A percentile compares a stretch with the other conserved stretches of the same genome.
Conservation (phyloP, 2,888 invertebrate genomes). For the Morinoia aosen region DNA sequence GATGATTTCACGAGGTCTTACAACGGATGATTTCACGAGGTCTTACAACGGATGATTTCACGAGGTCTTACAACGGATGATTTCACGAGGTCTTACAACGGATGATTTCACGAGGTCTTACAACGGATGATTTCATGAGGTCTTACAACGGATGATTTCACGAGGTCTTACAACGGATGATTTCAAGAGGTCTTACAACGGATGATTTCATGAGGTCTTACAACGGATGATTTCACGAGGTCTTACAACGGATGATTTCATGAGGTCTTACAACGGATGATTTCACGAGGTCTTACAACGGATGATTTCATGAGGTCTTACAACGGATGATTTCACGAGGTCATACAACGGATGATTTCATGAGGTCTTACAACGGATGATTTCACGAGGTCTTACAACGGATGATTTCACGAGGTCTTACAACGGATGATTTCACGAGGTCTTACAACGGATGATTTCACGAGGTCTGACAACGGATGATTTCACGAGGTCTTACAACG, state of each 20-base stretch:
- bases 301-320: neutral
- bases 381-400: neutral
- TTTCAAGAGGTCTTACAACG: neutral
- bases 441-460: neutral
- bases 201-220: neutral
- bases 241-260: neutral
- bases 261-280: neutral
- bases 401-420: neutral
- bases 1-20: neutral
- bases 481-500: neutral
- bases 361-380: neutral
- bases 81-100: neutral
- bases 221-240: neutral
- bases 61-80: neutral
- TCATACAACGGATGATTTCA: neutral
- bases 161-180: neutral
- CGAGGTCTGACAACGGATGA: neutral
- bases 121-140: neutral
- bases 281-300: neutral
- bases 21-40: neutral
- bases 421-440: neutral
- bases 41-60: neutral
- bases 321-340: neutral
- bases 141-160: neutral
- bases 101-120: neutral